Conservation (phyloP, 2,113 vertebrate genomes). For the Amphiprion percula region DNA sequence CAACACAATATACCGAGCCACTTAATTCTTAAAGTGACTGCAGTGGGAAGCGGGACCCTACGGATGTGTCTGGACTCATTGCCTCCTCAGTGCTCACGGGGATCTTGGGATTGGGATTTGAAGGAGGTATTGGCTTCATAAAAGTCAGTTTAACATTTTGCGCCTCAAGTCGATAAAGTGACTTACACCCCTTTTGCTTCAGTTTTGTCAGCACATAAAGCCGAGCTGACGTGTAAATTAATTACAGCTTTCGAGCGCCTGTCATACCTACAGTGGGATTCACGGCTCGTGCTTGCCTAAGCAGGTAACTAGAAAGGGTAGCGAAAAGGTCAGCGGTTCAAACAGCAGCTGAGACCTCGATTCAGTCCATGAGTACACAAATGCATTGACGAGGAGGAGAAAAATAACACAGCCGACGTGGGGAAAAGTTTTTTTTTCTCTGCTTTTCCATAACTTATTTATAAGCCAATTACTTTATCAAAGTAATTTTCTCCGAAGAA, state of each 20-base stretch:
- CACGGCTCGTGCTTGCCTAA: slow-evolving; percentile 21
- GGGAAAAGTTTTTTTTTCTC: not conserved
- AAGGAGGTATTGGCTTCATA: slow-evolving; percentile 53
- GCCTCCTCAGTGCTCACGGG: slow-evolving; percentile 34
- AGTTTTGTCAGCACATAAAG: slow-evolving; percentile 1
- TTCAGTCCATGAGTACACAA: slow-evolving; percentile 17
- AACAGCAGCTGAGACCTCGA: slow-evolving; percentile 40
- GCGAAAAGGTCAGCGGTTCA: slow-evolving; percentile 39
- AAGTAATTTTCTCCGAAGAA: slow-evolving; percentile 40
- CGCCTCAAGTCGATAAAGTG: slow-evolving; percentile 46
- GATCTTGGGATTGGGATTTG: slow-evolving; percentile 64
- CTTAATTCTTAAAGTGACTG: slow-evolving; percentile 62
- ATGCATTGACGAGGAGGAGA: not conserved
- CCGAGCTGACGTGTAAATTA: slow-evolving; percentile 9
- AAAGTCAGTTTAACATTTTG: slow-evolving; percentile 65
- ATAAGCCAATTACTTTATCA: slow-evolving; percentile 57
- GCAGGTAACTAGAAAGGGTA: slow-evolving; percentile 38
- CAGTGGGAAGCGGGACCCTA: slow-evolving; percentile 52
- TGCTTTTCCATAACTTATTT: slow-evolving; percentile 42
- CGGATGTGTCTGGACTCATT: slow-evolving; percentile 51
- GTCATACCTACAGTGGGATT: not conserved
- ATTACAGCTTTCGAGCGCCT: slow-evolving; percentile 10
- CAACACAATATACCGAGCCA: slow-evolving; percentile 60
- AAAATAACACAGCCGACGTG: not conserved
- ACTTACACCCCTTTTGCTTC: slow-evolving; percentile 21